Evolutionary conservation across 2,797 vertebrate species (phyloP), one percentile per base, ranked within the genome.

Genomic region (Neostethus bicornis): DNA sequence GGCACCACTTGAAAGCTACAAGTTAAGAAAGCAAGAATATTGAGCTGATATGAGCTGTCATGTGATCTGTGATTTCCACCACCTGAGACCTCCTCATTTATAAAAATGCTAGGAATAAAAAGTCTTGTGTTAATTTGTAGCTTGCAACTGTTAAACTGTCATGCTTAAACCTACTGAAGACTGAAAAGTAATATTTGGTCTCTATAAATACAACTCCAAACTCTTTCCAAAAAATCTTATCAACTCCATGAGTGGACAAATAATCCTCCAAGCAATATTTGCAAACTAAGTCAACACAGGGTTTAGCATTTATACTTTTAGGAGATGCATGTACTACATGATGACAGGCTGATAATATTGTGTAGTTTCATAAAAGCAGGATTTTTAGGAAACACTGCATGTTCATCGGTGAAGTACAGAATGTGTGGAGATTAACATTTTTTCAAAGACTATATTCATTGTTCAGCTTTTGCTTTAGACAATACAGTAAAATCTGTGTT

Each of bases 331-430:
- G 46, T 29, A 50, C 16, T 42, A 55, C 13, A 58, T 38, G 57
- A 52, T 26, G 37, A 44, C 43, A 68, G 43, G 24, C 24, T 39
- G 37, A 60, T 34, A 0, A 3, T 9, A 16, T 11, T 39, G 46
- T 67, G 37, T 59, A 51, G 60, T 28, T 21, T 38, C 61, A 37
- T 26, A n/a, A 41, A 43, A 37, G 32, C 35, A 61, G 14, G 45
- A 38, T 55, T 25, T 14, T 32, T 53, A 49, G 42, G 17, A 21
- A 42, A 53, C 10, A 21, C 35, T 74, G 56, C 55, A 69, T 63
- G 75, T 79, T 79, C 57, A 66, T 81, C 67, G 77, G 55, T 73
- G 68, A 85, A 86, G 77, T 81, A 81, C 67, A 62, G 45, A 61
- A 64, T 63, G 49, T 61, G 60, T 49, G 48, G 37, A 16, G 25